phyloP scores from a whole-genome alignment of 2,113 vertebrate species.

The Colistium nudipinnis region DNA sequence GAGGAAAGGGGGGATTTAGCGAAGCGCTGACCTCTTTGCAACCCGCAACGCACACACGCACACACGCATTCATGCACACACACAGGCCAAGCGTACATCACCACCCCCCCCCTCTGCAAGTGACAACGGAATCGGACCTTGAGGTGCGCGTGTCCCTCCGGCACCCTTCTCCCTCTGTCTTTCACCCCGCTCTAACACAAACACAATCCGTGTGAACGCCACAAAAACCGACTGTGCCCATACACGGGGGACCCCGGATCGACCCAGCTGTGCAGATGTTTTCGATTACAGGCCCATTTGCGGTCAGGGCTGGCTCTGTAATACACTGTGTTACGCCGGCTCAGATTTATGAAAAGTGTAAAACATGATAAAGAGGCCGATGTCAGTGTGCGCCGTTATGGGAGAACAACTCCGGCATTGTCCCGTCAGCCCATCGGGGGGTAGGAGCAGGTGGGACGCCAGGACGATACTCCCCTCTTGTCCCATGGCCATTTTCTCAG shows the following conservation, averaged over 20 bases:
- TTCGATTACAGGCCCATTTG: constrained; percentile 53
- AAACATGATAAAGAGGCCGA: constrained; percentile 56
- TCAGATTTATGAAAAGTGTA: constrained; percentile 63
- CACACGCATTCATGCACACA: constrained; percentile 40
- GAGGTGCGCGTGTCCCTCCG: constrained; percentile 27
- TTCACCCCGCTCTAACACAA: neutral
- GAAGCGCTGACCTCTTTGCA: constrained; percentile 64
- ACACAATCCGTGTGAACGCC: neutral
- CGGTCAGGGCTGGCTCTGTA: constrained; percentile 43
- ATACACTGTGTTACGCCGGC: constrained; percentile 42
- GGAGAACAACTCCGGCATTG: constrained; percentile 52
- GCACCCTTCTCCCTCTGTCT: neutral
- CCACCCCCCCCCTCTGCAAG: constrained; percentile 50
- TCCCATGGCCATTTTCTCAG: constrained; percentile 1
- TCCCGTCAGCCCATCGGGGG: constrained; percentile 37
- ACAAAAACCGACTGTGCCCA: constrained; percentile 7
- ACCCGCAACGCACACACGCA: constrained; percentile 21
- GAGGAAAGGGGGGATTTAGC: constrained; percentile 68
- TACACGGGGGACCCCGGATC: constrained; percentile 38
- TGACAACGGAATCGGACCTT: constrained; percentile 35
- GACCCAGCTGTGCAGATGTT: constrained; percentile 59
- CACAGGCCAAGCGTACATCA: constrained; percentile 58
- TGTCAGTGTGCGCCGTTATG: constrained; percentile 28
- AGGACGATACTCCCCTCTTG: constrained; percentile 6
- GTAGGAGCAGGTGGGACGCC: constrained; percentile 58